Percentiles rank a stretch among this genome's conserved stretches.
These are phyloP conservation scores for Tenthredo scrophulariae DNA, from an alignment of 2,888 invertebrate genomes.

Conservation along the genomic window DNA sequence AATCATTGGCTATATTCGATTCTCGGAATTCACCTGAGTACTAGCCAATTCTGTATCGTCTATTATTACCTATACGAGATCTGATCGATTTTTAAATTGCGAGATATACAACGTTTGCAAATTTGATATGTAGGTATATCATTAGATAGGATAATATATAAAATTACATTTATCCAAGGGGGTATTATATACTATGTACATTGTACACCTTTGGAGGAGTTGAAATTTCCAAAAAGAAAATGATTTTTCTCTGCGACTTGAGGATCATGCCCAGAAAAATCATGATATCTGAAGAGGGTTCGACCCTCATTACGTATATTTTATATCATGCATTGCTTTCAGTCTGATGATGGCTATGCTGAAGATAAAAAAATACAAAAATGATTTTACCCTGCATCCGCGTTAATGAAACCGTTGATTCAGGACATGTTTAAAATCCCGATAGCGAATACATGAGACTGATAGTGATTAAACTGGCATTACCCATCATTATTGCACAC, in stretches of 20 bases:
- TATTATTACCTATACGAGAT: not conserved
- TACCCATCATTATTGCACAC: conserved; percentile 12
- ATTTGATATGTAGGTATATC: not conserved
- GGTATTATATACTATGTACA: no score
- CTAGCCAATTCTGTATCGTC: not conserved
- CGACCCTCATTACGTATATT: no score
- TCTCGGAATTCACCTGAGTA: not conserved
- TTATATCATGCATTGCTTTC: no score
- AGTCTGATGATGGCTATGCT: no score
- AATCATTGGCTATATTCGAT: conserved; percentile 13
- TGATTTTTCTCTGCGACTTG: no score
- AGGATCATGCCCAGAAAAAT: no score
- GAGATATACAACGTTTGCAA: not conserved
- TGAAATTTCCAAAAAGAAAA: no score
- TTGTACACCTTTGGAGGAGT: no score
- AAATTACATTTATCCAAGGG: no score
- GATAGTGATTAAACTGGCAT: conserved; percentile 28
- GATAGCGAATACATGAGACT: conserved; percentile 4
- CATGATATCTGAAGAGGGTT: no score
- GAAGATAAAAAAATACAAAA: not conserved
- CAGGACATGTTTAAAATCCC: not conserved
- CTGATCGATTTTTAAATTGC: not conserved
- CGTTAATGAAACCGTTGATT: conserved; percentile 28
- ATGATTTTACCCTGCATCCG: not conserved
- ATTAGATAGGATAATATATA: not conserved